phyloP scores from a whole-genome alignment of 2,113 vertebrate species.

The Oxyura jamaicensis region DNA sequence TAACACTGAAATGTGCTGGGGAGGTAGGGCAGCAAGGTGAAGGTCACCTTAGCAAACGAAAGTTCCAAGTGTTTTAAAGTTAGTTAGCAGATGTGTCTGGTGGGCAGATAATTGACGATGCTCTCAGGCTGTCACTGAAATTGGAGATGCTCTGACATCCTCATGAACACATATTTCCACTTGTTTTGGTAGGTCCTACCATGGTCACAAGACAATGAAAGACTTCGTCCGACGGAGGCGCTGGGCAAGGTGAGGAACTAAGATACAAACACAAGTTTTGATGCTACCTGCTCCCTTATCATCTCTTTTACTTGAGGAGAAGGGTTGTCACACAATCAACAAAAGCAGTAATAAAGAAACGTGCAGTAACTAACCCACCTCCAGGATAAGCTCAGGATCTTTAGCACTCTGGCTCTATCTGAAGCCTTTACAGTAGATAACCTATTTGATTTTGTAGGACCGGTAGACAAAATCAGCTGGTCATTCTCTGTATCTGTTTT shows the following conservation, averaged over 20 bases:
- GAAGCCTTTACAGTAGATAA: neutral
- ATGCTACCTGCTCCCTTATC: neutral
- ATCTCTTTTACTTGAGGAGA: neutral
- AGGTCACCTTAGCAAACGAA: neutral
- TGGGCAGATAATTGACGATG: neutral
- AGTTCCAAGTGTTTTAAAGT: neutral
- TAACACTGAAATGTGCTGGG: neutral
- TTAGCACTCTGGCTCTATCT: neutral
- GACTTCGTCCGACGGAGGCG: constrained; percentile 95
- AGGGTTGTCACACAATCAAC: neutral
- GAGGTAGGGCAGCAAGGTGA: neutral
- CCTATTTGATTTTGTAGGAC: neutral
- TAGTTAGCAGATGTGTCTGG: neutral
- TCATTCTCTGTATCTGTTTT: neutral
- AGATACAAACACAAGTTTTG: neutral
- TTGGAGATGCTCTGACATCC: neutral
- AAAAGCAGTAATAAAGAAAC: neutral
- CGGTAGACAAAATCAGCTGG: neutral
- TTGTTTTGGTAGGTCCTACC: constrained; percentile 86
- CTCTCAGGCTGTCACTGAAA: neutral
- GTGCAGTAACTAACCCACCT: neutral
- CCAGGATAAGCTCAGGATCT: neutral
- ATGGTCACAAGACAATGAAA: constrained; percentile 94
- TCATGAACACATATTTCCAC: neutral
- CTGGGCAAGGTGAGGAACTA: constrained; percentile 88